A percentile compares a stretch with the other conserved stretches of the same genome.
Evolutionary conservation across 2,797 vertebrate genomes (phyloP).

Genomic region (Graptemys geographica): DNA sequence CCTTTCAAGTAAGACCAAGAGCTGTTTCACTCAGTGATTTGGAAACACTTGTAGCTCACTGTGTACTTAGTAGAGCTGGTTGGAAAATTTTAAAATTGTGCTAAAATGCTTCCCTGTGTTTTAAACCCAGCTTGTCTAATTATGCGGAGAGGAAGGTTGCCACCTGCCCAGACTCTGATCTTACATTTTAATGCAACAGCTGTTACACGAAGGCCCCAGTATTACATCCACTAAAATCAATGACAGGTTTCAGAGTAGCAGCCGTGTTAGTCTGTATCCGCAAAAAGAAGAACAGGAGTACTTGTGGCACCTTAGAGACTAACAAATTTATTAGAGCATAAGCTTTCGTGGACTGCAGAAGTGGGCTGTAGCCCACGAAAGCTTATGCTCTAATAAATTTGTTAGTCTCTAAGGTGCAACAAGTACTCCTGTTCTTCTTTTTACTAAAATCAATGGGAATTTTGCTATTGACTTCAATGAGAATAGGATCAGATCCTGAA

Average conservation of each 20-base stretch:
- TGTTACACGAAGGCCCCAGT: accelerated
- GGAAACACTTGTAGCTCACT: conserved; percentile 12
- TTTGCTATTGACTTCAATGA: neutral
- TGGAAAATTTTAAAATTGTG: neutral
- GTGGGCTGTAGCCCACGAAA: no score
- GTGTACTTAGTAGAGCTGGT: neutral
- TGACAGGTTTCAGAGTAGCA: no score
- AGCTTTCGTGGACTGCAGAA: no score
- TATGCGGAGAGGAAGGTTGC: neutral
- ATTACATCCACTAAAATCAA: neutral
- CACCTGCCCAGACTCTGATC: neutral
- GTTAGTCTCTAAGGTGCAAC: no score
- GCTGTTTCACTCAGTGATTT: conserved; percentile 16
- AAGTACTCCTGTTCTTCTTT: no score
- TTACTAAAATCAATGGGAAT: neutral
- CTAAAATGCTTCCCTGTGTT: neutral
- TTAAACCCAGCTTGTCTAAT: neutral
- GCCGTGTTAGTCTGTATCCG: no score
- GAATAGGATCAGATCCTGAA: accelerated
- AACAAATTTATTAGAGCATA: no score
- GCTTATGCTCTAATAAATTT: no score
- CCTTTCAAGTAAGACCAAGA: neutral
- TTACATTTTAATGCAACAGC: neutral
- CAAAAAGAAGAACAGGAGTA: no score
- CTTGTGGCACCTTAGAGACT: no score